Evolutionary conservation across 2,797 vertebrate species (phyloP), one percentile per base, ranked within the genome.

Genomic region (Protonibea diacanthus): DNA sequence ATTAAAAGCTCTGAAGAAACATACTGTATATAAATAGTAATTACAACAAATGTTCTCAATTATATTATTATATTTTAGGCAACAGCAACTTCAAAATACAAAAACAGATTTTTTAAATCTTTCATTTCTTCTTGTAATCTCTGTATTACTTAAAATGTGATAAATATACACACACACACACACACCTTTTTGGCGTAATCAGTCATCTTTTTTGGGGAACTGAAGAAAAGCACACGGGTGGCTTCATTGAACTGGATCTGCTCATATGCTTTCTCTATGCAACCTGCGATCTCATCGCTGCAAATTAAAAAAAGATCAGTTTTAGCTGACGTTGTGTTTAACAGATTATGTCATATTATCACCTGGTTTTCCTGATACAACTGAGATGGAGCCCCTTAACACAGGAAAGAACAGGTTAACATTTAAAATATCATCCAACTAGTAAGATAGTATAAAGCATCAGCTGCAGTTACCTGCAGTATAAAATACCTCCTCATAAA

Each of bases 211-310:
- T 97, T 97, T 8, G 97, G 94, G 2, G 96, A 95, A 76, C 88
- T 96, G 93, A 98, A 99, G 95, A 98, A 98, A 38, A 99, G 96
- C 78, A 98, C 96, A 17, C 97, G 93, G 0, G 96, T 96, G 59
- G 97, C 97, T 81, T 98, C 97, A 0, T 83, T 94, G 86, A 98
- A 97, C 80, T 97, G 96, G 88, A 99, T 97, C 90, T 97, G 96
- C 81, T 98, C 97, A 10, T 98, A 99, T 0, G 97, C 97, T 74
- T 98, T 98, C 90, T 99, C 97, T 52, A 99, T 97, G 91, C 97
- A 99, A 6, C 97, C 96, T 1, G 97, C 97, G 10, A 98, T 98
- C 82, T 99, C 97, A 71, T 97, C 97, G 66, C 97, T 99, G 91
- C 18, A 82, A 88, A 14, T 56, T 56, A 0, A 83, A 74, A 2